Base-by-base conservation (phyloP, 2,888 invertebrate species). In the Caradrina clavipalpis region DNA sequence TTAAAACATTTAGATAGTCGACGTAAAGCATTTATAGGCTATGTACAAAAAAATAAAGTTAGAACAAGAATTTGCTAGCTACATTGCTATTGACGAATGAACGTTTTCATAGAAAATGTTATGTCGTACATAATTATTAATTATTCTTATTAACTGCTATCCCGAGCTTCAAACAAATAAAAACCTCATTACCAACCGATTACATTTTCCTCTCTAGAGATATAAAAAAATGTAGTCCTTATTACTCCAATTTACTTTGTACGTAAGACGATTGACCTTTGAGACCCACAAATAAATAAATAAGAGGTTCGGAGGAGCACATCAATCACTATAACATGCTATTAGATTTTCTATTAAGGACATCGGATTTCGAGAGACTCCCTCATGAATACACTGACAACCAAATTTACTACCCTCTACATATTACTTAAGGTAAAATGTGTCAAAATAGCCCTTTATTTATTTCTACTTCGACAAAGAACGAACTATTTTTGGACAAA, bases 321-420 rank as follows among this genome's bases (percentile, higher is more conserved):
- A 76, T 73, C 61, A 66, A 73, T 76, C 74, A 62, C 42, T 58
- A 50, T 45, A 61, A 51, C 19, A 59, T 61, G 57, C 47, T 50
- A 61, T 65, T 65, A 57, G 50, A 22, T 65, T 59, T 59, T 67
- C 58, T 59, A 59, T 64, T 53, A 65, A 22, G 51, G 45, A 45
- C 80, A 62, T 61, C 45, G 55, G 26, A 62, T 55, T 70, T 57
- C 45, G 19, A 11, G 59, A 57, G n/a, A 50, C 10, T 75, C 80
- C 80, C 76, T 19, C 26, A 59, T 53, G 80, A 62, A 61, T 73
- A 61, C 69, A 35, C 11, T 59, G 58, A 19, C 80, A 80, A n/a
- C 4, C 35, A 56, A 68, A 79, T 73, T 56, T 76, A 77, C 51
- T 55, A 19, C 19, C 47, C 49, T 51, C 42, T 64, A 53, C 80